Evolutionary conservation across 2,888 invertebrate genomes (phyloP).

Genomic region (Dolomedes plantarius): DNA sequence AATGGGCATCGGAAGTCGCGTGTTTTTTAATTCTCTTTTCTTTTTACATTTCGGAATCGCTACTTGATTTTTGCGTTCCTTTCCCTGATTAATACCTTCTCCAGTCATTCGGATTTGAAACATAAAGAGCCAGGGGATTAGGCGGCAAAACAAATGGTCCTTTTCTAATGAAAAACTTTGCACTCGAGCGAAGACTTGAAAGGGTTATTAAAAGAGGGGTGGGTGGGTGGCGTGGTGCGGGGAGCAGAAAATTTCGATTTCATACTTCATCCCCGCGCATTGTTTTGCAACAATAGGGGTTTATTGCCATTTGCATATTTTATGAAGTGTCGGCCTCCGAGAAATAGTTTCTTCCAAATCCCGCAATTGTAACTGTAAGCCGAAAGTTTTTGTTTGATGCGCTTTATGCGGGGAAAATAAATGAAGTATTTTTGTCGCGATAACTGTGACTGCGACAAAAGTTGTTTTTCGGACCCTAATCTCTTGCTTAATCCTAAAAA

Average conservation of each 20-base stretch:
- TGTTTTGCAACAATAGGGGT: constrained; percentile 10
- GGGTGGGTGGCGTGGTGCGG: background rate
- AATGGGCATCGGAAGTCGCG: background rate
- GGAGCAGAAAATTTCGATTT: background rate
- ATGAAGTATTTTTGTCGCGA: background rate
- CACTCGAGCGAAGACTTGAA: background rate
- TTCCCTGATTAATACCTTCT: background rate
- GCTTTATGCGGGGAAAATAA: background rate
- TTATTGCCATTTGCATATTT: constrained; percentile 6
- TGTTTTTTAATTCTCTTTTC: constrained; percentile 8
- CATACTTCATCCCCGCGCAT: background rate
- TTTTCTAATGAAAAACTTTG: background rate
- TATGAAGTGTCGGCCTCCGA: background rate
- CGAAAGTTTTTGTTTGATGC: background rate
- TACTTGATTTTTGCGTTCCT: constrained; percentile 2
- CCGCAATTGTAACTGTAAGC: background rate
- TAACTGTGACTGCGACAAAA: background rate
- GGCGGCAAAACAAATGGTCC: background rate
- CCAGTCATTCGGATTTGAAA: background rate
- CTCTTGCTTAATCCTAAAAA: background rate
- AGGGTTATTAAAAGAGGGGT: background rate
- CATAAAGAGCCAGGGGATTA: background rate
- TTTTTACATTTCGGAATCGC: background rate
- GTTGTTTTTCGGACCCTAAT: background rate
- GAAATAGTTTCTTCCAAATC: background rate